Conservation (phyloP, 1,140 invertebrate genomes). For the Papilio polytes region DNA sequence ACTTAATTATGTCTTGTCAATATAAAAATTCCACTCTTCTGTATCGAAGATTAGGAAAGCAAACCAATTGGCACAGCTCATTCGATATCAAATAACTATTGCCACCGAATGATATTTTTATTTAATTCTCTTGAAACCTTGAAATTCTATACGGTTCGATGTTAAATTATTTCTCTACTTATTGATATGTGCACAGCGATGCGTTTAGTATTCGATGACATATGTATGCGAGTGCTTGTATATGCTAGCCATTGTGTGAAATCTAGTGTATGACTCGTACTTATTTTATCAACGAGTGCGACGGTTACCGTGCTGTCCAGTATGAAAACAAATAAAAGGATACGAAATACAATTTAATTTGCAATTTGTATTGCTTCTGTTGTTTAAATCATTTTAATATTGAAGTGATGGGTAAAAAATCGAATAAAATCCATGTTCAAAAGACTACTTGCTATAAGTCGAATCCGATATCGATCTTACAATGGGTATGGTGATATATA, state of each 20-base stretch:
- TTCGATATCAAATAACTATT: no score
- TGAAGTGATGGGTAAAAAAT: neutral
- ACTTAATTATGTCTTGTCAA: neutral
- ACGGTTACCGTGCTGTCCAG: neutral
- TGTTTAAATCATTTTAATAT: neutral
- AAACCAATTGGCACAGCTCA: neutral
- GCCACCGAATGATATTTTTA: neutral
- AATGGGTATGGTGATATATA: neutral
- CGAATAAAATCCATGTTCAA: neutral
- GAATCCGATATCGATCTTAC: neutral
- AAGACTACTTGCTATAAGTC: neutral
- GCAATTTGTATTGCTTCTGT: neutral
- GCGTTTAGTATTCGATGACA: neutral
- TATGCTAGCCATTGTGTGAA: neutral
- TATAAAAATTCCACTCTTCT: neutral
- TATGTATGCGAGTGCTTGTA: neutral
- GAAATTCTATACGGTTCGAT: neutral
- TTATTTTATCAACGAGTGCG: neutral
- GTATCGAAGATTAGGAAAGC: neutral
- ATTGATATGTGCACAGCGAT: constrained; percentile 17
- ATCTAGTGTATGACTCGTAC: neutral
- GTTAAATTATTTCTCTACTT: neutral
- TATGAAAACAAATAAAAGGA: neutral
- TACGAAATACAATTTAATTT: neutral
- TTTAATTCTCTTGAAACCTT: neutral